Percentiles rank a stretch among this genome's conserved stretches.
These are phyloP conservation scores for Hoplodrina ambigua DNA, from an alignment of 2,888 invertebrate genomes.

Conservation along the genomic window DNA sequence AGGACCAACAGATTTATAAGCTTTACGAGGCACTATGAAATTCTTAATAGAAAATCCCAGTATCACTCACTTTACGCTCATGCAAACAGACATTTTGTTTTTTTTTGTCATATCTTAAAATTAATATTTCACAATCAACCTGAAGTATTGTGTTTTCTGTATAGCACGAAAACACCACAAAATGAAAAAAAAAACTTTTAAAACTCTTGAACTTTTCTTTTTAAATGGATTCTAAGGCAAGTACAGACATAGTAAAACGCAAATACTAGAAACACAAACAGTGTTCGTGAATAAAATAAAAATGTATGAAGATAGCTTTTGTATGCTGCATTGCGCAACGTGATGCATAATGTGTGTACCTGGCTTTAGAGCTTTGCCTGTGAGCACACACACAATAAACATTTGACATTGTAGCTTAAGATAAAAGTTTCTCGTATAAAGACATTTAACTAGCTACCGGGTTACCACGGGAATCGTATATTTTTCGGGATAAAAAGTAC, in stretches of 20 bases:
- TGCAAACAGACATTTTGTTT: no score
- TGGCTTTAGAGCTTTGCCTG: slow-evolving; percentile 10
- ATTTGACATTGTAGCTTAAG: slow-evolving; percentile 5
- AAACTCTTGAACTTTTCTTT: neutral
- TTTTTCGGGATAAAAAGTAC: no score
- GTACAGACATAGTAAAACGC: slow-evolving; percentile 11
- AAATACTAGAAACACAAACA: slow-evolving; percentile 11
- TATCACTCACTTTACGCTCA: no score
- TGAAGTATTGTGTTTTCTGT: neutral
- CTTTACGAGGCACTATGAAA: no score
- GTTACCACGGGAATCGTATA: no score
- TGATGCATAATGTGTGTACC: slow-evolving; percentile 44
- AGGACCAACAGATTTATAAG: no score
- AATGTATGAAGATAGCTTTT: slow-evolving; percentile 24
- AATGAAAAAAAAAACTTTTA: neutral
- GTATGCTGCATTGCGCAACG: slow-evolving; percentile 32
- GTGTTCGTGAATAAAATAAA: slow-evolving; percentile 25
- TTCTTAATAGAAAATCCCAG: no score
- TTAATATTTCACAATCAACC: neutral
- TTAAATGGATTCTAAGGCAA: neutral
- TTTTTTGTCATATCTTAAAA: neutral
- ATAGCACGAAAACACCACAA: neutral
- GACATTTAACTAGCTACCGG: neutral
- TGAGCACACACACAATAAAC: neutral
- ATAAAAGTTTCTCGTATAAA: neutral